phyloP scores from a whole-genome alignment of 2,797 vertebrate genomes.

The Pempheris klunzingeri region DNA sequence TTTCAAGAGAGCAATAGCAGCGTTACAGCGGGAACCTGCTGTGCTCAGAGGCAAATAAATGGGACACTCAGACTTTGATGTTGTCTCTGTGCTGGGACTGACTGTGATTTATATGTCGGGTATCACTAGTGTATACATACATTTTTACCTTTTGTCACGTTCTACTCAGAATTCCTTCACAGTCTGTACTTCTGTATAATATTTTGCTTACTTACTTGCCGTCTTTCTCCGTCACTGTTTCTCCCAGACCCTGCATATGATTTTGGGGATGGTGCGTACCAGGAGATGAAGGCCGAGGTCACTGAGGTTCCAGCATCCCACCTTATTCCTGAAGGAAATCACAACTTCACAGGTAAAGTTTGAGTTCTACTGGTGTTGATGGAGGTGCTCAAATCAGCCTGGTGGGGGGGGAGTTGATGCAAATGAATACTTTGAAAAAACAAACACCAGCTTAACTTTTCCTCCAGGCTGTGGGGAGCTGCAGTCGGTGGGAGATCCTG shows the following conservation, averaged over 20 bases:
- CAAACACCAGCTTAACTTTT: not conserved
- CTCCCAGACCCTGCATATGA: conserved; percentile 83
- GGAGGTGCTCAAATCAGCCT: not conserved
- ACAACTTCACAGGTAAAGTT: conserved; percentile 69
- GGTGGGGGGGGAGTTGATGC: not conserved
- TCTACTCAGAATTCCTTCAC: not conserved
- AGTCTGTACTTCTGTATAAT: not conserved
- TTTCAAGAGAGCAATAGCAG: conserved; percentile 4
- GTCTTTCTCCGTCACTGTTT: not conserved
- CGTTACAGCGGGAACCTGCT: conserved; percentile 18
- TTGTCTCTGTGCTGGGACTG: not conserved
- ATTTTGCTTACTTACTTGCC: not conserved
- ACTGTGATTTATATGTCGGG: not conserved
- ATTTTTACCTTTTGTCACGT: not conserved
- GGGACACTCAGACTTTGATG: conserved; percentile 20
- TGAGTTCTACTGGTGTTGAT: not conserved
- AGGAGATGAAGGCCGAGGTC: conserved; percentile 93
- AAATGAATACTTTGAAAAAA: not conserved
- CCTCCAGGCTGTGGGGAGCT: conserved; percentile 90
- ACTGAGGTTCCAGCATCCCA: conserved; percentile 89
- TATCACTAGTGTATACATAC: not conserved
- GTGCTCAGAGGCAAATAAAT: conserved; percentile 16
- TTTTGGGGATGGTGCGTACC: conserved; percentile 82
- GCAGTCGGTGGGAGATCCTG: conserved; percentile 88
- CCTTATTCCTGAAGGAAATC: conserved; percentile 63